Evolutionary conservation across 2,888 invertebrate species (phyloP).

Genomic region (Brachylomia viminalis): DNA sequence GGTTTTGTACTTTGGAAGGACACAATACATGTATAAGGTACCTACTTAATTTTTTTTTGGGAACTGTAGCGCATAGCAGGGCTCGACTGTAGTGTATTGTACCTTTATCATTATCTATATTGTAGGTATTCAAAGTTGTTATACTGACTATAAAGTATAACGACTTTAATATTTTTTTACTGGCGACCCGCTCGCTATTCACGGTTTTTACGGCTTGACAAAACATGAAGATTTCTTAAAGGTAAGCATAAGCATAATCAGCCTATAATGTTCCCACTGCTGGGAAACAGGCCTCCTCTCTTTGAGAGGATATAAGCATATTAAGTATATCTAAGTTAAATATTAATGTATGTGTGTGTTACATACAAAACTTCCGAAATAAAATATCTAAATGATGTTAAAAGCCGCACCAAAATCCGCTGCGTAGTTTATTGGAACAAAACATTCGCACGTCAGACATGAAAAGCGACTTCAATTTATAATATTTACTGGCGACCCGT

Average conservation of each 20-base stretch:
- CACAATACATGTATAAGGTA: not conserved
- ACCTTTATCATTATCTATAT: not conserved
- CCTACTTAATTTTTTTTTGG: not conserved
- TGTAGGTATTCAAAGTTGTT: too few species aligned
- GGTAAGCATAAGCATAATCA: too few species aligned
- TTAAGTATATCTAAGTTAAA: not conserved
- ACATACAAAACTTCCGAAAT: not conserved
- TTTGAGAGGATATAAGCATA: too few species aligned
- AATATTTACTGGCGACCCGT: not conserved
- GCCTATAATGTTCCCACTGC: too few species aligned
- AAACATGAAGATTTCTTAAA: not conserved
- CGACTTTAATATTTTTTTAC: not conserved
- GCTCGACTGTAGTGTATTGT: not conserved
- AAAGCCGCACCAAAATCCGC: not conserved
- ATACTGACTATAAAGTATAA: not conserved
- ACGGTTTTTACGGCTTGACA: not conserved
- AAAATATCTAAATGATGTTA: not conserved
- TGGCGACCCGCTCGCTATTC: not conserved
- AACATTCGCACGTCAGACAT: not conserved
- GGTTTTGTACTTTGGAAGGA: not conserved
- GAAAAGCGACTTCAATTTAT: not conserved
- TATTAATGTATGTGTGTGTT: not conserved
- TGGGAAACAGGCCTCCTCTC: too few species aligned
- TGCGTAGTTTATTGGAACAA: not conserved
- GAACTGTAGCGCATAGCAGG: too few species aligned